Percentiles rank a stretch among this genome's conserved stretches.
phyloP scores from a whole-genome alignment of 2,888 invertebrate genomes.

The Magallana nippona region DNA sequence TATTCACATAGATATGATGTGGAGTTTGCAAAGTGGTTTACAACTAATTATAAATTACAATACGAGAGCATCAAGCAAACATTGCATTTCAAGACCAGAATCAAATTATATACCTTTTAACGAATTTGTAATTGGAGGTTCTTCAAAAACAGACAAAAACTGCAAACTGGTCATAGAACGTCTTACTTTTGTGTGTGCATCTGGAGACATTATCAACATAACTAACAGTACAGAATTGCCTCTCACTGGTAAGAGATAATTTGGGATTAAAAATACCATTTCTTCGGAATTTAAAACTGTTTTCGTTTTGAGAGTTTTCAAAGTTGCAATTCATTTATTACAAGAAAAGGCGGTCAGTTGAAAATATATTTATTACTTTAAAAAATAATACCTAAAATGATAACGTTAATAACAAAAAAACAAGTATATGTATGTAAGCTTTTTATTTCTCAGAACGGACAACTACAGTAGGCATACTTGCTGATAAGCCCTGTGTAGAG shows the following conservation, averaged over 20 bases:
- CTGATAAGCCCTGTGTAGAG: neutral
- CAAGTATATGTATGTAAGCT: no score
- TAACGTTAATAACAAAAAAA: no score
- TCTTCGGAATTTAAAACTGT: neutral
- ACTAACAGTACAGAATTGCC: neutral
- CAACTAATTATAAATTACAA: slow-evolving; percentile 40
- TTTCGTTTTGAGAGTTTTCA: no score
- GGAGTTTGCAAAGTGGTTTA: slow-evolving; percentile 49
- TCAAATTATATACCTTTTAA: neutral
- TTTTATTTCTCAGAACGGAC: neutral
- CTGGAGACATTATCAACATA: neutral
- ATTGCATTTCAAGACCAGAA: neutral
- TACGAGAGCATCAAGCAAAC: neutral
- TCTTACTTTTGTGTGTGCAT: neutral
- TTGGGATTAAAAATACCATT: neutral
- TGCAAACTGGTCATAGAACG: neutral
- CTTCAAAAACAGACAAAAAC: neutral
- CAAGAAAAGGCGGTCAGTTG: no score
- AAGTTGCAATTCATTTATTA: no score
- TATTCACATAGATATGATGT: slow-evolving; percentile 42
- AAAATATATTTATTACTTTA: no score
- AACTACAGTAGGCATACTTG: neutral
- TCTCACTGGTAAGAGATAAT: neutral
- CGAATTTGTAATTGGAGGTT: neutral
- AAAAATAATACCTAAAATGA: no score